Base-by-base conservation (phyloP, 2,113 vertebrate species). In the Phyllopteryx taeniolatus region DNA sequence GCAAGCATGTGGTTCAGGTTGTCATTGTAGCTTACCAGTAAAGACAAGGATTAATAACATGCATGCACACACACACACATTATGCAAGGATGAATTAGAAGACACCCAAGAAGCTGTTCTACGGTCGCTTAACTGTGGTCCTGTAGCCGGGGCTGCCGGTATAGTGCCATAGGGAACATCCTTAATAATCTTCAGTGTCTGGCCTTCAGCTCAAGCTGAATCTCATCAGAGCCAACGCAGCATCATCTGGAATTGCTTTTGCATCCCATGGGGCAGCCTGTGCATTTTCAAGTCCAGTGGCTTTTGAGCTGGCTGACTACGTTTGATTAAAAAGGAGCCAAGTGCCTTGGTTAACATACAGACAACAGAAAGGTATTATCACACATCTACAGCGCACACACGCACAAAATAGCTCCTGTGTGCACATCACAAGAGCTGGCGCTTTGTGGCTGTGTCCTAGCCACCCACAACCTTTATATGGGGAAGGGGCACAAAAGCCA, bases 311-410 rank as follows among this genome's bases (percentile, higher is more conserved):
- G 85, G 85, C 86, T 73, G 83, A 85, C 78, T 85, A 77, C 79
- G 88, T 86, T 90, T 70, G 73, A 73, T 69, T 62, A 85, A 81
- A 86, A 85, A 88, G 81, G 86, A 83, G 88, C 80, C 86, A 85
- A 88, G 91, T 93, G 91, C 91, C 92, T 93, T 93, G 91, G 80
- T 91, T 78, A 88, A 87, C 79, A 87, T 80, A 89, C 83, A 78
- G 80, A 83, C 65, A 47, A 76, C 76, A 70, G 83, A 80, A 74
- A 80, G 71, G 82, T 78, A 72, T 83, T 39, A 69, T 46, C 71
- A 51, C 73, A 64, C 74, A 78, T 80, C 68, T 13, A 19, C 61
- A 53, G 70, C 73, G 68, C 72, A 73, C 69, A 68, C 19, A 77
- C 13, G 49, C 72, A 73, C 65, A 31, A 35, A 39, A 0, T 7